Base-by-base conservation (phyloP, 2,888 invertebrate genomes). In the Cyclophora albipunctata region DNA sequence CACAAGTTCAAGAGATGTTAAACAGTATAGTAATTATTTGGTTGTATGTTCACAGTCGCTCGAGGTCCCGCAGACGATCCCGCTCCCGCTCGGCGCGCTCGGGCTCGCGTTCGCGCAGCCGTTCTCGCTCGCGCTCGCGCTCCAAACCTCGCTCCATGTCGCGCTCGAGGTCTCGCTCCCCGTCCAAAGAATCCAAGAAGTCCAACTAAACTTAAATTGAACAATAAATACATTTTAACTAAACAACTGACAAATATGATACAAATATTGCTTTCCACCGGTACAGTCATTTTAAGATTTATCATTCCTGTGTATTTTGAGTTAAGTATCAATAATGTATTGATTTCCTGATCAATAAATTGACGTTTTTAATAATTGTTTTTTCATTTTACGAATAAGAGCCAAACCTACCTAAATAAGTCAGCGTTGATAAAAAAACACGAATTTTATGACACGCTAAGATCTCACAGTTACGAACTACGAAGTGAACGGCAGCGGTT, bases 11-110 rank as follows among this genome's bases (percentile, higher is more conserved):
- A 45, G 2, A 20, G 35, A 45, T 20, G 20, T 20, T 20, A 20
- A 1, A 2, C 20, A 20, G 20, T 20, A 20, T 20, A 1, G 20
- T 20, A 20, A 20, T 20, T 20, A 20, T 20, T 20, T 20, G 20
- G 20, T 43, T 43, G 20, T 43, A 42, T 59, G 57, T 71, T 74
- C 58, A 7, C 85, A 88, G 88, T 61, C 91, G 92, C 34, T 93
- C 93, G 59, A 90, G 92, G 65, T 93, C 93, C 34, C 85, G 87
- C 49, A 84, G 88, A 45, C 91, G 92, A 64, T 91, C 92, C 53
- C 90, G 92, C 51, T 93, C 93, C 20, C 90, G 91, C 62, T 82
- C 90, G 58, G 69, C 89, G 55, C 86, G 87, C 55, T 89, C 90
- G 1, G 88, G 90, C 42, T 89, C 89, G 3, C 85, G 88, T 54